Conservation (phyloP, 2,888 invertebrate species). For the Brenthis hecate region DNA sequence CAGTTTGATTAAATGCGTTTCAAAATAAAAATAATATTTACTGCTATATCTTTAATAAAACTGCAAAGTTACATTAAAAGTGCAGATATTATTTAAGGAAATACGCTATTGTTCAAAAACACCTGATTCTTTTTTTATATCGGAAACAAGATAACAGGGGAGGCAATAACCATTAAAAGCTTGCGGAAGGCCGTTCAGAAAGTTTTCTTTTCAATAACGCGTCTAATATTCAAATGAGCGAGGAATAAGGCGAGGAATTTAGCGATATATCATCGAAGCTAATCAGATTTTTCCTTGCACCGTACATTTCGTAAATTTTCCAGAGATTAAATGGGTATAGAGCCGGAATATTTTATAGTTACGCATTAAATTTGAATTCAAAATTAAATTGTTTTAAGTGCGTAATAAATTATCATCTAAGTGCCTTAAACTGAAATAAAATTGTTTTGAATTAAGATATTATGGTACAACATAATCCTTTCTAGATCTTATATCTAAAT, state of each 20-base stretch:
- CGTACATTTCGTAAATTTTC: slow-evolving; percentile 65
- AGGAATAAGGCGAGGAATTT: slow-evolving; percentile 71
- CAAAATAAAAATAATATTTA: slow-evolving; percentile 1
- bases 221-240: slow-evolving; percentile 82
- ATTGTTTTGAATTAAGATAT: slow-evolving; percentile 8
- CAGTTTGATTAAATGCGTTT: slow-evolving; percentile 14
- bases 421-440: slow-evolving; percentile 6
- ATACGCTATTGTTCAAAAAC: slow-evolving; percentile 42
- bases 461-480: neutral
- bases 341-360: slow-evolving; percentile 55
- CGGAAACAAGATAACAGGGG: slow-evolving; percentile 57
- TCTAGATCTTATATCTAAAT: neutral
- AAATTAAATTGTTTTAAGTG: slow-evolving; percentile 22
- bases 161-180: slow-evolving; percentile 80
- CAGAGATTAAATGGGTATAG: slow-evolving; percentile 59
- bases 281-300: slow-evolving; percentile 72
- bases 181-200: slow-evolving; percentile 70
- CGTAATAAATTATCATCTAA: slow-evolving; percentile 16
- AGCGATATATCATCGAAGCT: slow-evolving; percentile 78
- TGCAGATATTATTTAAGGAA: slow-evolving; percentile 14
- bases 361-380: slow-evolving; percentile 42
- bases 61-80: slow-evolving; percentile 20
- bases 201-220: slow-evolving; percentile 82
- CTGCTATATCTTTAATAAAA: neutral
- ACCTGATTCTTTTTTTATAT: slow-evolving; percentile 54